A percentile compares a stretch with the other conserved stretches of the same genome.
These are phyloP conservation scores for Caranx melampygus DNA, from an alignment of 2,113 vertebrate species.

Conservation along the genomic window DNA sequence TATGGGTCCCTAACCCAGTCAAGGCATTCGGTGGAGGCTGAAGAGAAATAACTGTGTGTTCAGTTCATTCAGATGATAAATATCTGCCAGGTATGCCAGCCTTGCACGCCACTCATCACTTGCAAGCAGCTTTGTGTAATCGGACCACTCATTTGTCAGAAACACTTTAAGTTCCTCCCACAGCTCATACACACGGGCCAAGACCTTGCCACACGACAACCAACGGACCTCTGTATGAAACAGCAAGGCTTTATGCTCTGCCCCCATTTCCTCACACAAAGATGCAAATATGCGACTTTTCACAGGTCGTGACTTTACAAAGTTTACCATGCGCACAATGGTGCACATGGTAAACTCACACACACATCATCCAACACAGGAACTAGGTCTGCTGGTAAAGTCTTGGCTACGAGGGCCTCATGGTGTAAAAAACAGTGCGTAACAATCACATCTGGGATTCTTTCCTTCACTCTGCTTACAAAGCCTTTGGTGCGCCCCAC, in stretches of 20 bases:
- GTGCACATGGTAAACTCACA: no score
- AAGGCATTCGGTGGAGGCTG: constrained; percentile 28
- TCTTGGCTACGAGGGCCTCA: constrained; percentile 40
- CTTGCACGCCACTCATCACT: constrained; percentile 2
- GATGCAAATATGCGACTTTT: not conserved
- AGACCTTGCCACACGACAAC: not conserved
- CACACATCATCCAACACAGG: constrained; percentile 40
- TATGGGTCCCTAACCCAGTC: constrained; percentile 51
- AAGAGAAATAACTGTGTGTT: constrained; percentile 25
- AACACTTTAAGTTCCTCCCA: not conserved
- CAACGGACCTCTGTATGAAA: not conserved
- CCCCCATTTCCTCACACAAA: constrained; percentile 12
- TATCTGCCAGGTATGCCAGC: constrained; percentile 10
- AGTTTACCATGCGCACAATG: constrained; percentile 31
- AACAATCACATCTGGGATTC: constrained; percentile 8
- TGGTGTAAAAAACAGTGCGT: constrained; percentile 35
- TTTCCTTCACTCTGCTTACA: constrained; percentile 22
- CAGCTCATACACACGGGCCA: not conserved
- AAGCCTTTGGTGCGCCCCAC: constrained; percentile 28
- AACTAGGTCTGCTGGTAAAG: constrained; percentile 31
- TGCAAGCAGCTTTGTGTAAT: not conserved
- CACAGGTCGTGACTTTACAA: constrained; percentile 12
- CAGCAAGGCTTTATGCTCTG: not conserved
- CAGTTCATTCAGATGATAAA: not conserved
- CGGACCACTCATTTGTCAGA: not conserved